Evolutionary conservation across 2,113 vertebrate genomes (phyloP).

Genomic region (Hippocampus barbouri): DNA sequence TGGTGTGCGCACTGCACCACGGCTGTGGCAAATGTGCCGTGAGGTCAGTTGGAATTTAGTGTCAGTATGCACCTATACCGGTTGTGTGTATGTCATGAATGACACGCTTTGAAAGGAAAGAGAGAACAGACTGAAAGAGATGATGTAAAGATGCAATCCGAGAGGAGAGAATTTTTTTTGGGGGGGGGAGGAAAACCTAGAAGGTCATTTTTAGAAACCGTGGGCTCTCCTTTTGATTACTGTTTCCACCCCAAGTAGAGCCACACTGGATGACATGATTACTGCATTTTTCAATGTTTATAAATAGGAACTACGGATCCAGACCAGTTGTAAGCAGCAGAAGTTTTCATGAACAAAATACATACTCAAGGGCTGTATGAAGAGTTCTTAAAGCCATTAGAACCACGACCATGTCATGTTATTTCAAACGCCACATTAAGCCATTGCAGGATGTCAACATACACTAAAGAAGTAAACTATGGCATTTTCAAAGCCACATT

Average conservation of each 20-base stretch:
- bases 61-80: conserved; percentile 25
- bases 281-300: background rate
- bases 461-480: too few relatives aligned
- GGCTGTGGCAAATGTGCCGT: conserved; percentile 38
- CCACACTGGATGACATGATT: background rate
- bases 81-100: conserved; percentile 30
- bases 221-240: background rate
- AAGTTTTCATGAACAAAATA: background rate
- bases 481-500: too few relatives aligned
- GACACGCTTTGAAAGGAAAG: conserved; percentile 27
- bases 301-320: background rate
- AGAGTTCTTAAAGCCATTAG: too few relatives aligned
- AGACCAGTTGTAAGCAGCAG: background rate
- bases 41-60: conserved; percentile 46
- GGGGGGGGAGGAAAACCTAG: background rate
- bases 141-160: conserved; percentile 4
- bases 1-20: conserved; percentile 25
- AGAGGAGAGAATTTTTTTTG: background rate
- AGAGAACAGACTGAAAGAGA: background rate
- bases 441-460: too few relatives aligned
- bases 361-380: too few relatives aligned
- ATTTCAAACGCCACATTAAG: too few relatives aligned
- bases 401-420: too few relatives aligned
- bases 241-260: background rate
- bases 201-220: conserved; percentile 18